Conservation (phyloP, 2,888 invertebrate species). For the Sinopyrophorus schimmeli region DNA sequence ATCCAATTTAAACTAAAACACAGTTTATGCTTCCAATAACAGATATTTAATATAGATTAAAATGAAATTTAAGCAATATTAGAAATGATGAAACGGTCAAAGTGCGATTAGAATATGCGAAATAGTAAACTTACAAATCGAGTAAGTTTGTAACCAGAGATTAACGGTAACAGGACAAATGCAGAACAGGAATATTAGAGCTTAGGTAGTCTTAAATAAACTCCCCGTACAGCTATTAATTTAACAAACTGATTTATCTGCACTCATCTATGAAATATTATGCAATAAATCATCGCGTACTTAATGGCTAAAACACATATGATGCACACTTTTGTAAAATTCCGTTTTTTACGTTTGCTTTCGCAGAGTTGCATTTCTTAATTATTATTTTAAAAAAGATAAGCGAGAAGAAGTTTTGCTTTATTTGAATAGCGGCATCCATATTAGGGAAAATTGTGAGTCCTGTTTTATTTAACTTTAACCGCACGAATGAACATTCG, state of each 20-base stretch:
- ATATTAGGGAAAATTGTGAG: too few species aligned
- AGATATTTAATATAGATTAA: too few species aligned
- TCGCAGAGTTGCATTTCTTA: background rate
- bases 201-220: slow-evolving; percentile 40
- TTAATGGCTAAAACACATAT: slow-evolving; percentile 28
- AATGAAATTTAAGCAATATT: too few species aligned
- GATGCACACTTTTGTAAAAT: slow-evolving; percentile 21
- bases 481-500: too few species aligned
- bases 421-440: too few species aligned
- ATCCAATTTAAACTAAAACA: too few species aligned
- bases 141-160: slow-evolving; percentile 16
- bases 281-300: slow-evolving; percentile 34
- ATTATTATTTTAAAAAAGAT: background rate
- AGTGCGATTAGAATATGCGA: too few species aligned
- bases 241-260: slow-evolving; percentile 40
- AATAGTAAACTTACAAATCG: too few species aligned
- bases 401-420: background rate
- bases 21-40: too few species aligned
- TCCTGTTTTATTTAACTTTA: too few species aligned
- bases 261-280: slow-evolving; percentile 36
- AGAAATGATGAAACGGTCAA: too few species aligned
- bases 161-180: slow-evolving; percentile 13
- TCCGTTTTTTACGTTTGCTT: background rate
- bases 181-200: slow-evolving; percentile 25
- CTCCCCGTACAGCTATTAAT: slow-evolving; percentile 40